These are phyloP conservation scores for Pseudorectes ferrugineus DNA, from an alignment of 2,113 vertebrate genomes.

Conservation along the genomic window DNA sequence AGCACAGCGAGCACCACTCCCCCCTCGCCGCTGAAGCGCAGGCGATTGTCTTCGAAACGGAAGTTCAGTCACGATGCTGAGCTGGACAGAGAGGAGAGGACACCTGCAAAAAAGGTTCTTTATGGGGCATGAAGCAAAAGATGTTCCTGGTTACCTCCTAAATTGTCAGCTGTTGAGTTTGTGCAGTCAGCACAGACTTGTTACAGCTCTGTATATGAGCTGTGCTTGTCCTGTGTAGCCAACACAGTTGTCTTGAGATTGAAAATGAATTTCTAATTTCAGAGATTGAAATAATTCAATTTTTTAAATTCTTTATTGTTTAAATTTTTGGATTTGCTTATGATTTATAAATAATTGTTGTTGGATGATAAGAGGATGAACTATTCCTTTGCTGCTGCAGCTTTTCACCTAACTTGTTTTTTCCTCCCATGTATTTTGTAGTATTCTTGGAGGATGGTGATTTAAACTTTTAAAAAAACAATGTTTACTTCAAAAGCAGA, in stretches of 20 bases:
- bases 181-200: neutral
- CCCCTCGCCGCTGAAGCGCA: constrained; percentile 84
- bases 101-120: constrained; percentile 86
- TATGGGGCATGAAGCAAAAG: neutral
- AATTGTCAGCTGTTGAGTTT: neutral
- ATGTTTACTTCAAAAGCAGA: neutral
- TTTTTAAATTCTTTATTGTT: neutral
- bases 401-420: neutral
- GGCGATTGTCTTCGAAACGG: constrained; percentile 85
- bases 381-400: neutral
- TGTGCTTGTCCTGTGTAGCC: neutral
- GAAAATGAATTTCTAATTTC: neutral
- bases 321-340: neutral
- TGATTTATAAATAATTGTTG: neutral
- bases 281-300: neutral
- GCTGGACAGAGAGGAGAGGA: constrained; percentile 77
- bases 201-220: neutral
- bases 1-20: constrained; percentile 76
- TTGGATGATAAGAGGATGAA: neutral
- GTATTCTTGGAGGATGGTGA: neutral
- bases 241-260: neutral
- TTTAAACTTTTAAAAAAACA: neutral
- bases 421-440: neutral
- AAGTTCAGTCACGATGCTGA: constrained; percentile 82
- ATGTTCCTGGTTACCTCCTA: neutral